Evolutionary conservation across 2,113 vertebrate species (phyloP), one percentile per base, ranked within the genome.

Genomic region (Nothoprocta perdicaria): DNA sequence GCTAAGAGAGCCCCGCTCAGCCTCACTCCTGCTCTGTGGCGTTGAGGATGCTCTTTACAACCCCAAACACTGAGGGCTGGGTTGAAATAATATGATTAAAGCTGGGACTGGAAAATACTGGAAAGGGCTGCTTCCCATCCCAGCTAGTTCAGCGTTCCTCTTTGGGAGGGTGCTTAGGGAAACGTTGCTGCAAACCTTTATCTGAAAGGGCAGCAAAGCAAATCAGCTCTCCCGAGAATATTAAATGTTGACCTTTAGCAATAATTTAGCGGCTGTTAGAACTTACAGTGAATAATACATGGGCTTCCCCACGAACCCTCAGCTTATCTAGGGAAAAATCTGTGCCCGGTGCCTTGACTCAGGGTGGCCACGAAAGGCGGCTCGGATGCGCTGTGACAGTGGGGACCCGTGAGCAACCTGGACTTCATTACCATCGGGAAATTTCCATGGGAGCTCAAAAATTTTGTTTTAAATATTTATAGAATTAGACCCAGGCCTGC

Each of bases 281-380:
- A 65, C n/a, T 40, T 85, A 78, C 73, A 46, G 33, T 95, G 91
- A 91, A 57, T 91, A 84, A 92, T 95, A 65, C 50, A 79, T 94
- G 58, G 65, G 21, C 62, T 92, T 87, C 57, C 73, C 57, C 62
- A 63, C 80, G 72, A 76, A 79, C 58, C 53, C 33, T 55, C 29
- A 50, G 23, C 80, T 89, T 79, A 84, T 79, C 45, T 79, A 62
- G 61, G 79, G 85, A 3, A 31, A 53, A 31, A 22, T 14, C 26
- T 80, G 33, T 55, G 50, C 12, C 8, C 31, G 72, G 22, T 0
- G 0, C 12, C 10, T 88, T 9, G n/a, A 41, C 9, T 38, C 12
- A 63, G 35, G 41, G 33, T 82, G 63, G 61, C 31, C 73, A 33
- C 2, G 29, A 60, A 38, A 38, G 60, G 73, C 48, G 23, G 45